Percentiles rank a stretch among this genome's conserved stretches.
Evolutionary conservation across 2,113 vertebrate genomes (phyloP).

Genomic region (Toxotes chatareus): DNA sequence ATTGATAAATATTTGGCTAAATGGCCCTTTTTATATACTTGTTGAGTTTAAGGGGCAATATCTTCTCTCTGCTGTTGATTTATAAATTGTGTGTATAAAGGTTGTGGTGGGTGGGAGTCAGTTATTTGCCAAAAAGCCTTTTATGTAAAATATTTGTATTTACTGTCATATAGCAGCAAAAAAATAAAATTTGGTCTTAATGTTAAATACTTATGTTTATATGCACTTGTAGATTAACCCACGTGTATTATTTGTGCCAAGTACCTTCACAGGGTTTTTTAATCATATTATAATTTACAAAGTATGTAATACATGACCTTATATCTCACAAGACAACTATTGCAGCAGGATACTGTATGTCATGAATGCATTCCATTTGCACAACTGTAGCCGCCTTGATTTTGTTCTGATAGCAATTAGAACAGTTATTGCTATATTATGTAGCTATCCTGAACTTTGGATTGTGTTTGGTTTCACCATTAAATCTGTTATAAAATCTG

Average conservation of each 20-base stretch:
- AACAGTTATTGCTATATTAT: slow-evolving; percentile 28
- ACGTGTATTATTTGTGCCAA: slow-evolving; percentile 32
- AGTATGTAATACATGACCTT: slow-evolving; percentile 14
- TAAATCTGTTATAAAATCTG: slow-evolving; percentile 64
- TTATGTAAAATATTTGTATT: slow-evolving; percentile 40
- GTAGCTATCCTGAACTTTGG: slow-evolving; percentile 41
- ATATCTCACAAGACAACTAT: slow-evolving; percentile 24
- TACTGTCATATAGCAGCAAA: slow-evolving; percentile 13
- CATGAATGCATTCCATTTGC: slow-evolving; percentile 34
- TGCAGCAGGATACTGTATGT: slow-evolving; percentile 6
- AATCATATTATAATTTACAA: background rate
- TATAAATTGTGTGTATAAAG: slow-evolving; percentile 17
- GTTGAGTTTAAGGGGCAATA: background rate
- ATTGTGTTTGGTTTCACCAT: slow-evolving; percentile 66
- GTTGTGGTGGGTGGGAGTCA: background rate
- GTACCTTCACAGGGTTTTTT: slow-evolving; percentile 11
- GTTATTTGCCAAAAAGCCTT: slow-evolving; percentile 14
- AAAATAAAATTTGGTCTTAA: slow-evolving; percentile 16
- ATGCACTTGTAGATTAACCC: slow-evolving; percentile 32
- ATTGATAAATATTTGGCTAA: slow-evolving; percentile 2
- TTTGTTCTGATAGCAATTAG: slow-evolving; percentile 27
- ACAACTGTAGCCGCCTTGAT: slow-evolving; percentile 33
- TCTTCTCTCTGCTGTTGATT: slow-evolving; percentile 21
- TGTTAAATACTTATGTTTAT: slow-evolving; percentile 34
- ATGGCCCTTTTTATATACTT: slow-evolving; percentile 11